Evolutionary conservation across 2,797 vertebrate genomes (phyloP).

Genomic region (Euphonia xanthogaster): DNA sequence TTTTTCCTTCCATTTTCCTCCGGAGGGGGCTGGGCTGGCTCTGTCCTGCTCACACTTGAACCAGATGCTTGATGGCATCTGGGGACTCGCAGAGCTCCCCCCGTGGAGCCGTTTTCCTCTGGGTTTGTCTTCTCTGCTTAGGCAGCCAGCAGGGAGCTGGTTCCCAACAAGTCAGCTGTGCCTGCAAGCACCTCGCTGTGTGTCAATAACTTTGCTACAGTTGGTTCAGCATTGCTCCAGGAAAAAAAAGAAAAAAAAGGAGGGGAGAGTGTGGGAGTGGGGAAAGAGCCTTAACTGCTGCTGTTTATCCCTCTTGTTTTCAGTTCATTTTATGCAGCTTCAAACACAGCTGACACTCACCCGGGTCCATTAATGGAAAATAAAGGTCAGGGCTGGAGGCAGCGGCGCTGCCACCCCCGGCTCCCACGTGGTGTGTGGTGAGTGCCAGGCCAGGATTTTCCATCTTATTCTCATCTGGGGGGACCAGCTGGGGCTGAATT

Average conservation of each 20-base stretch:
- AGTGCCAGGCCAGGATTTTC: not conserved
- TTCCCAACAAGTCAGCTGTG: not conserved
- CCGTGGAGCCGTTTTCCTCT: rapidly evolving
- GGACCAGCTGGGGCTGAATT: not conserved
- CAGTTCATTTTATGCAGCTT: conserved; percentile 62
- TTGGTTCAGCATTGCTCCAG: not conserved
- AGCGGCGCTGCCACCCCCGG: not conserved
- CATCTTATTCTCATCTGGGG: conserved; percentile 27
- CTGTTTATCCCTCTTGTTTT: conserved; percentile 67
- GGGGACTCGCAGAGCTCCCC: not conserved
- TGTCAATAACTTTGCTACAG: not conserved
- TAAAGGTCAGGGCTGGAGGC: conserved; percentile 70
- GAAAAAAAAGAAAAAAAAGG: not conserved
- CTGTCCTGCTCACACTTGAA: not conserved
- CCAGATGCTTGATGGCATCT: not conserved
- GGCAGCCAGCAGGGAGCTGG: not conserved
- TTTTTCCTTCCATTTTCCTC: not conserved
- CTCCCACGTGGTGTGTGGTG: not conserved
- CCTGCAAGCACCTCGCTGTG: not conserved
- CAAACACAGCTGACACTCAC: conserved; percentile 43
- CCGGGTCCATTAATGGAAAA: conserved; percentile 66
- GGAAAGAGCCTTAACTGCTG: conserved; percentile 27
- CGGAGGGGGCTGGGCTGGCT: rapidly evolving
- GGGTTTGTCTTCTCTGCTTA: not conserved
- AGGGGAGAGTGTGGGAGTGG: not conserved